Base-by-base conservation (phyloP, 2,888 invertebrate species). In the Macrosoma leucophasiata region DNA sequence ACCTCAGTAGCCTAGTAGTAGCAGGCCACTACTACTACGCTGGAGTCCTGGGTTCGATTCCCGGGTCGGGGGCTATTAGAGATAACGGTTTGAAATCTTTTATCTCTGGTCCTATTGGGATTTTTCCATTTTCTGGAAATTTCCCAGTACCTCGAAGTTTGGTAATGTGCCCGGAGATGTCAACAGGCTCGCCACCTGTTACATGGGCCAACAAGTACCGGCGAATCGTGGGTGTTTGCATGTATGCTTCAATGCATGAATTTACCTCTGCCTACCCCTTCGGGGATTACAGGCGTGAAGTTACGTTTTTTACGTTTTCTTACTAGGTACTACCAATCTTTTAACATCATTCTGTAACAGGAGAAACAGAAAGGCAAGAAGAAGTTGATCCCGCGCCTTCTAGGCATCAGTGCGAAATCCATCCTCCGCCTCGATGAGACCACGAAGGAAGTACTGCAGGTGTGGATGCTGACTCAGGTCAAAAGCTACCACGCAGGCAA, bases 291-390 rank as follows among this genome's bases (percentile, higher is more conserved):
- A 3, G 3, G 12, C 19, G 11, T 22, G 9, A 26, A 14, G n/a
- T 19, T 3, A 2, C n/a, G n/a, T n/a, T n/a, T n/a, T n/a, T n/a
- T n/a, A n/a, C n/a, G n/a, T n/a, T n/a, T n/a, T n/a, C n/a, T n/a
- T n/a, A n/a, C n/a, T n/a, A n/a, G n/a, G n/a, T n/a, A n/a, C n/a
- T n/a, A n/a, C n/a, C n/a, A n/a, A n/a, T n/a, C n/a, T 3, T 13
- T 13, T 13, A 11, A 15, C 12, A 3, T 19, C 2, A n/a, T 11
- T 4, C 12, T 28, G 2, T 48, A 58, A 6, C 53, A 90, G 88
- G 97, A 98, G 72, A 96, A 97, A 78, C 94, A 97, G 91, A 94
- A 94, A 63, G 97, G 96, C 27, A 98, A 97, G 78, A 99, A 98
- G 78, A 98, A 98, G 70, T 84, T 99, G 48, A 96, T 97, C 6